A percentile compares a stretch with the other conserved stretches of the same genome.
These are phyloP conservation scores for Caprella mutica DNA, from an alignment of 2,888 invertebrate genomes.

Conservation along the genomic window DNA sequence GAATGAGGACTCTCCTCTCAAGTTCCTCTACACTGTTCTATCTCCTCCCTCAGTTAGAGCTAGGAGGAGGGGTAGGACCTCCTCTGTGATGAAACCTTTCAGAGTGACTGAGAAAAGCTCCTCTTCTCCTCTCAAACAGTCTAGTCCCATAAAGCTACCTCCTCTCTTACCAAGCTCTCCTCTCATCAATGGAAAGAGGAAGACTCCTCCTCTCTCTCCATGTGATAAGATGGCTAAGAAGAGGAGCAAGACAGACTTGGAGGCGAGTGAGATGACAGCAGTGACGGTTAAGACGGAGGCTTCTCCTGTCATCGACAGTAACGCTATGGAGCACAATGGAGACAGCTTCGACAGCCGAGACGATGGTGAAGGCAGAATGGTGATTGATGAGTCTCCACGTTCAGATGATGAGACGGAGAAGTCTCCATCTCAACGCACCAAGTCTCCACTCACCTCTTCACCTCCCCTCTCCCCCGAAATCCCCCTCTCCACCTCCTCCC, in stretches of 20 bases:
- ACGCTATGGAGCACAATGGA: too few species aligned
- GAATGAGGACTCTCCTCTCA: slow-evolving; percentile 31
- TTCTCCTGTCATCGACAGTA: too few species aligned
- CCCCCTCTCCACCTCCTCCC: neutral
- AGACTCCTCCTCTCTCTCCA: neutral
- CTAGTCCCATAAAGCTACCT: too few species aligned
- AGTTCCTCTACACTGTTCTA: slow-evolving; percentile 27
- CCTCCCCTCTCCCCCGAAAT: neutral
- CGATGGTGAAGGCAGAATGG: slow-evolving; percentile 16
- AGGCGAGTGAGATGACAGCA: neutral
- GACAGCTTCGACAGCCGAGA: slow-evolving; percentile 13
- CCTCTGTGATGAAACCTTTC: too few species aligned
- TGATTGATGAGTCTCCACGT: slow-evolving; percentile 10
- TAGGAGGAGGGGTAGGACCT: slow-evolving; percentile 25
- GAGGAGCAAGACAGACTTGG: neutral
- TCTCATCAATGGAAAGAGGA: neutral
- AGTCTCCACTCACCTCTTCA: neutral
- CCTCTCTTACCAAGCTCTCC: too few species aligned
- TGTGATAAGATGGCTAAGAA: neutral
- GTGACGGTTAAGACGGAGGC: neutral
- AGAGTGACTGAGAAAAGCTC: too few species aligned
- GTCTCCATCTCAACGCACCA: neutral
- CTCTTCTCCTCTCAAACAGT: too few species aligned
- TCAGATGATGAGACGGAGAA: neutral
- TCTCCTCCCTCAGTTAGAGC: slow-evolving; percentile 16